Base-by-base conservation (phyloP, 37 sponge, comb jelly and placozoan genomes). In the Bolinopsis microptera region DNA sequence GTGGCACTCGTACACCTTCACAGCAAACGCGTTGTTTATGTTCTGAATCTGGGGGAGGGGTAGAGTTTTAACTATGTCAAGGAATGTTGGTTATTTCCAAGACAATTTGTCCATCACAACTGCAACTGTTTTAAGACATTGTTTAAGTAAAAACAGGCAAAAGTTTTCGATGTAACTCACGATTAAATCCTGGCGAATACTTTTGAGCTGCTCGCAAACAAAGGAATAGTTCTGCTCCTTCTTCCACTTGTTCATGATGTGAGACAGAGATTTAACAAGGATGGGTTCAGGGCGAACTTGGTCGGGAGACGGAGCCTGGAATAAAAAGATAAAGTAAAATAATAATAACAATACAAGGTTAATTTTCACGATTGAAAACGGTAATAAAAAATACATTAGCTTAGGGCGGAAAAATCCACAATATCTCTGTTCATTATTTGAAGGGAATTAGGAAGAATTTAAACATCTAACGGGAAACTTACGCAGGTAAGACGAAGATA, bases 401-500 rank as follows among this genome's bases (percentile, higher is more conserved):
- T n/a, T n/a, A n/a, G n/a, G n/a, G n/a, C n/a, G n/a, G n/a, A n/a
- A n/a, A n/a, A n/a, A n/a, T n/a, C n/a, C n/a, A n/a, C n/a, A n/a
- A n/a, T n/a, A n/a, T n/a, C n/a, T n/a, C n/a, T n/a, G n/a, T n/a
- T n/a, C n/a, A n/a, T n/a, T n/a, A n/a, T n/a, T n/a, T n/a, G n/a
- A n/a, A n/a, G n/a, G n/a, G n/a, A n/a, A n/a, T n/a, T n/a, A n/a
- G n/a, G n/a, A n/a, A n/a, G n/a, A n/a, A n/a, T n/a, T n/a, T n/a
- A n/a, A n/a, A n/a, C n/a, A n/a, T n/a, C n/a, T n/a, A n/a, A n/a
- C n/a, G n/a, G n/a, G n/a, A n/a, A n/a, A 95, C 95, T 93, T 36
- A 96, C 96, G 24, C 98, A 96, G n/a, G 99, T 99, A 22, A 99
- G 95, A 31, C 99, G 94, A n/a, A 99, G 96, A 70, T 99, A 99